Conservation (phyloP, 2,888 invertebrate genomes). For the Epinotia brunnichana region DNA sequence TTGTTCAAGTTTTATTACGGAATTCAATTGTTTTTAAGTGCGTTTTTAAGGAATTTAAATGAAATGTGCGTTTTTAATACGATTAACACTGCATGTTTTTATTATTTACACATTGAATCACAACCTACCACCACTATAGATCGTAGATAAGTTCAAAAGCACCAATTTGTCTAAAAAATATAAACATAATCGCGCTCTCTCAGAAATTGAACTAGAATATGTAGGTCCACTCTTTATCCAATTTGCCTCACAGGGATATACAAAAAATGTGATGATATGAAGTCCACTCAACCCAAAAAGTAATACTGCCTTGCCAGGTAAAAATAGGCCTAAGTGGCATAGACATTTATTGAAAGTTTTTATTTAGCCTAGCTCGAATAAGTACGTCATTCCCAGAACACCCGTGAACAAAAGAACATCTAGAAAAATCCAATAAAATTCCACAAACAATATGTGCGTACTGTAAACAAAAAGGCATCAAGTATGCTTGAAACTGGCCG, state of each 20-base stretch:
- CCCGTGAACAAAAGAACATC: constrained; percentile 22
- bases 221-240: neutral
- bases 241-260: neutral
- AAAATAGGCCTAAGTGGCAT: neutral
- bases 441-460: constrained; percentile 9
- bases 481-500: neutral
- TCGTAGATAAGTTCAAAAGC: neutral
- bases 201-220: neutral
- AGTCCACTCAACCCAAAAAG: neutral
- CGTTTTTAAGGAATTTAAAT: neutral
- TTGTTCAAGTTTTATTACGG: constrained; percentile 13
- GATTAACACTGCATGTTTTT: too few species aligned
- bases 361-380: neutral
- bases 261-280: neutral
- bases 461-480: constrained; percentile 2
- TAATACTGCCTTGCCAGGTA: neutral
- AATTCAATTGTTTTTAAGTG: neutral
- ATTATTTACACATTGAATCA: too few species aligned
- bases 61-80: too few species aligned
- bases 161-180: neutral
- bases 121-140: too few species aligned
- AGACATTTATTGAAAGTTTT: neutral
- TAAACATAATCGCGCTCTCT: neutral
- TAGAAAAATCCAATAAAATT: constrained; percentile 35
- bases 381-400: constrained; percentile 1